These are phyloP conservation scores for Mirza zaza DNA, from an alignment of 2,113 vertebrate genomes.

Conservation along the genomic window DNA sequence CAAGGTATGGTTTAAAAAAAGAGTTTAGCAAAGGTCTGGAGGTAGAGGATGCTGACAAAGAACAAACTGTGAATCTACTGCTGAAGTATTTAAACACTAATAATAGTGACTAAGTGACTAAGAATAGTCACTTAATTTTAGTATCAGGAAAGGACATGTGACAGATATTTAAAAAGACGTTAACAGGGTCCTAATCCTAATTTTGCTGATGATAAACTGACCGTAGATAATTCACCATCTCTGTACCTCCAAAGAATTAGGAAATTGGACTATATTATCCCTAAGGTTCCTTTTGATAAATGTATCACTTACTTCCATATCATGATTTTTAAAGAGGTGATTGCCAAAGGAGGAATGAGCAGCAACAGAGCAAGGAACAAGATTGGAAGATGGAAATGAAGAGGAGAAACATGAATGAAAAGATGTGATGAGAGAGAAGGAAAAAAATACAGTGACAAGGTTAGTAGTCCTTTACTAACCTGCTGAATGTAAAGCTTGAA, in stretches of 20 bases:
- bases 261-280: neutral
- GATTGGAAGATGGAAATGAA: neutral
- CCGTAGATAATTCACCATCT: neutral
- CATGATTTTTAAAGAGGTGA: neutral
- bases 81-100: neutral
- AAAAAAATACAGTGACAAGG: neutral
- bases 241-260: neutral
- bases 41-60: neutral
- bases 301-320: neutral
- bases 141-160: neutral
- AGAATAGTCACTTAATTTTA: neutral
- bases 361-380: neutral
- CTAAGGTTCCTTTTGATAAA: neutral
- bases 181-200: neutral
- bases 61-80: neutral
- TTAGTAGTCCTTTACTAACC: conserved; percentile 83
- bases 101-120: too few species aligned
- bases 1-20: neutral
- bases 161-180: conserved; percentile 11
- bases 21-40: neutral
- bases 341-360: neutral
- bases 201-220: neutral
- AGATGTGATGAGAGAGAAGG: neutral
- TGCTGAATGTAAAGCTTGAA: conserved; percentile 94
- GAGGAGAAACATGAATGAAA: neutral